A percentile compares a stretch with the other conserved stretches of the same genome.
Evolutionary conservation across 1,140 invertebrate genomes (phyloP).

Genomic region (Hesperophylax magnus): DNA sequence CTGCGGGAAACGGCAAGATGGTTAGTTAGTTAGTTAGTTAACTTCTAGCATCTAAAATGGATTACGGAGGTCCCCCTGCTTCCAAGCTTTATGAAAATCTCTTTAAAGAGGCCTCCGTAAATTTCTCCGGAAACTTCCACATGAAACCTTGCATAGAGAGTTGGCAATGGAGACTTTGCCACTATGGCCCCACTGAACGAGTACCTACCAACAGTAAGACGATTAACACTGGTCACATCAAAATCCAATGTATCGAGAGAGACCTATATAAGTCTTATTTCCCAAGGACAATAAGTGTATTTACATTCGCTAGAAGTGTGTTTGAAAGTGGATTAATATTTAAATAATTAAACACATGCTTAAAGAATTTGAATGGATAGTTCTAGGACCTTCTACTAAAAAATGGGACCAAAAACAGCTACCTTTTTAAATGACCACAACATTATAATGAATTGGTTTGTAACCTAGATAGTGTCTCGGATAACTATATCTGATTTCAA

Average conservation of each 20-base stretch:
- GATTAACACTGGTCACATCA: neutral
- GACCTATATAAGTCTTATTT: neutral
- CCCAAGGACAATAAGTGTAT: neutral
- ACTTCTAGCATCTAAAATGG: neutral
- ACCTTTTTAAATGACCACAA: too few species aligned
- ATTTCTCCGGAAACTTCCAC: neutral
- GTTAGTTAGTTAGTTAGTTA: neutral
- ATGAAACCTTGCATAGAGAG: constrained; percentile 8
- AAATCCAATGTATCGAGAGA: neutral
- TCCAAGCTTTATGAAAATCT: neutral
- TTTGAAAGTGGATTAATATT: neutral
- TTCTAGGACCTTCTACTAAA: neutral
- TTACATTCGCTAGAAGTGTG: neutral
- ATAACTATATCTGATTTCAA: too few species aligned
- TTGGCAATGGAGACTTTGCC: neutral
- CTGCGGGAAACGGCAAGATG: too few species aligned
- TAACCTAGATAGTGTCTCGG: too few species aligned
- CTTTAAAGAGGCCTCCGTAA: neutral
- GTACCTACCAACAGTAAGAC: neutral
- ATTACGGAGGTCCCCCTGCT: neutral
- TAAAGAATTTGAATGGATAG: too few species aligned
- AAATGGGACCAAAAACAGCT: neutral
- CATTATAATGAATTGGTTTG: too few species aligned
- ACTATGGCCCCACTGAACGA: neutral
- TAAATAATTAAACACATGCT: neutral